Conservation (phyloP, 2,113 vertebrate species). For the Percina caprodes region DNA sequence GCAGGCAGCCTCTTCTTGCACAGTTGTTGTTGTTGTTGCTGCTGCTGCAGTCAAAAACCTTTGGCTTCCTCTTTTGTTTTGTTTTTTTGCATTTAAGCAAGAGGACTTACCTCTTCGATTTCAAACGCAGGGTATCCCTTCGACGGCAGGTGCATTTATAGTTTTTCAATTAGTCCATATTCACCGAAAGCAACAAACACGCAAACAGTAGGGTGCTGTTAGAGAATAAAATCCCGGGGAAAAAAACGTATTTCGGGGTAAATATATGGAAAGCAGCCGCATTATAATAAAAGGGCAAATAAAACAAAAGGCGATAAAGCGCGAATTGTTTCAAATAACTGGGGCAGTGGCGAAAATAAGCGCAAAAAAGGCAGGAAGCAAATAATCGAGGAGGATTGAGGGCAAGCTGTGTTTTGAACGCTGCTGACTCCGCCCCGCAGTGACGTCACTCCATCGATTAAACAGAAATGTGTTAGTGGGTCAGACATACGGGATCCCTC, state of each 20-base stretch:
- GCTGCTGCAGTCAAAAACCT: constrained; percentile 8
- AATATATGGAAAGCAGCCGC: constrained; percentile 29
- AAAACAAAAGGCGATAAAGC: not conserved
- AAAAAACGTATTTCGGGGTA: constrained; percentile 2
- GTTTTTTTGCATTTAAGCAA: not conserved
- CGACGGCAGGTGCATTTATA: constrained; percentile 75
- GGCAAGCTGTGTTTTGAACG: constrained; percentile 73
- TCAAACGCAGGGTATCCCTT: constrained; percentile 28
- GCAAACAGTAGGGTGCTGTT: constrained; percentile 41
- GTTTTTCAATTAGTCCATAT: constrained; percentile 54
- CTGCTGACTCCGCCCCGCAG: constrained; percentile 48
- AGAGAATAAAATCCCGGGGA: constrained; percentile 15
- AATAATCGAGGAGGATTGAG: constrained; percentile 42
- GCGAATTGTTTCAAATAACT: not conserved
- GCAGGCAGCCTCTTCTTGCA: constrained; percentile 44
- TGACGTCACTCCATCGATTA: constrained; percentile 44
- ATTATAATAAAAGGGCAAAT: constrained; percentile 40
- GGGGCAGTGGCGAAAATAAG: not conserved
- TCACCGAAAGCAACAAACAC: constrained; percentile 34
- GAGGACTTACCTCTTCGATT: constrained; percentile 70
- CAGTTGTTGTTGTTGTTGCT: constrained; percentile 12
- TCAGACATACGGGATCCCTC: constrained; percentile 77
- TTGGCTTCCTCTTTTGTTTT: not conserved
- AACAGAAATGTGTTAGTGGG: constrained; percentile 81
- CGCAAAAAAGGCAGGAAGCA: constrained; percentile 59